Percentiles rank a stretch among this genome's conserved stretches.
Evolutionary conservation across 1,140 invertebrate genomes (phyloP).

Genomic region (Zaprionus tsacasi): DNA sequence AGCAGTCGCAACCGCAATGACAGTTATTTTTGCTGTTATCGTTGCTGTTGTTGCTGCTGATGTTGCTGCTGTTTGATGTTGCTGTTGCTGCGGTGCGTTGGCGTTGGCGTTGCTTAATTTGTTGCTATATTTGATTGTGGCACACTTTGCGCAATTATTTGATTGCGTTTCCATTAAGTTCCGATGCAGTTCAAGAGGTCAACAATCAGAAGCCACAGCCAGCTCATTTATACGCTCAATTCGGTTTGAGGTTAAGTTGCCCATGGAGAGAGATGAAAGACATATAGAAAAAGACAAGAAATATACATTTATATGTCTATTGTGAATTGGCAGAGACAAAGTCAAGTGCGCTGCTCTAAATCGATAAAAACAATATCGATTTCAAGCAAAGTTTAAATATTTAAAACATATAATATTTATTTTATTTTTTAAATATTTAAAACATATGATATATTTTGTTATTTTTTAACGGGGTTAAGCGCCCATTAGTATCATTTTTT

Average conservation of each 20-base stretch:
- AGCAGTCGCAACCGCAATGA: constrained; percentile 46
- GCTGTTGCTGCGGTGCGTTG: constrained; percentile 57
- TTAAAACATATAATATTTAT: no score
- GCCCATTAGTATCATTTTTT: no score
- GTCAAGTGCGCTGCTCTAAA: no score
- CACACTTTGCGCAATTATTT: constrained; percentile 82
- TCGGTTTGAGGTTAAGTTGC: constrained; percentile 58
- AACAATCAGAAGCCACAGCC: constrained; percentile 76
- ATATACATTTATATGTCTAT: no score
- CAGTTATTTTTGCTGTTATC: constrained; percentile 32
- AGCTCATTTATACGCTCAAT: constrained; percentile 46
- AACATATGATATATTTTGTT: no score
- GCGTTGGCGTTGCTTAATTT: constrained; percentile 76
- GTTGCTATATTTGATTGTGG: constrained; percentile 82
- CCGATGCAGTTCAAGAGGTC: constrained; percentile 77
- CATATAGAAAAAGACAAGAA: no score
- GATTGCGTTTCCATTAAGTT: constrained; percentile 81
- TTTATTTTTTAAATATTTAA: no score
- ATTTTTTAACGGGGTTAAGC: no score
- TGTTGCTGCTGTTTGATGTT: constrained; percentile 18
- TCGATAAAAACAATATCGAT: no score
- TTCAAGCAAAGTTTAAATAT: no score
- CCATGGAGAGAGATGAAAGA: constrained; percentile 15
- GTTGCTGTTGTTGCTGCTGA: not conserved
- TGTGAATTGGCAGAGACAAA: no score